A percentile compares a stretch with the other conserved stretches of the same genome.
Conservation (phyloP, 2,888 invertebrate species). For the Caenorhabditis sp. region DNA sequence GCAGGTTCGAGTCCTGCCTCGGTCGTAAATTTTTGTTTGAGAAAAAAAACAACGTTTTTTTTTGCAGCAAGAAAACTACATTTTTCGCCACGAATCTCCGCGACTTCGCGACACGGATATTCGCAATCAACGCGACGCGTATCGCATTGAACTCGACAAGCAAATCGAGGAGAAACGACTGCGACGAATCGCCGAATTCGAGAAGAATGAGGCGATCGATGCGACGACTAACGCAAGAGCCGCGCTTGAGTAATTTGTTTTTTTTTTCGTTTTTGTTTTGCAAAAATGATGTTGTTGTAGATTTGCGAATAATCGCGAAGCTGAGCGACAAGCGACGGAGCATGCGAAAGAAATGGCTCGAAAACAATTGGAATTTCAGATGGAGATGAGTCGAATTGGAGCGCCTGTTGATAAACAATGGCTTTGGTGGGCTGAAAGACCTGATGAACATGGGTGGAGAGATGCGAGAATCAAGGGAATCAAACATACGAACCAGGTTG, state of each 20-base stretch:
- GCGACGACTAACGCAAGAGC: constrained; percentile 49
- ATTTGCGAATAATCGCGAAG: constrained; percentile 44
- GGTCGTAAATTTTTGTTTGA: constrained; percentile 33
- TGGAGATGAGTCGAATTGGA: constrained; percentile 43
- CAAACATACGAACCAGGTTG: constrained; percentile 50
- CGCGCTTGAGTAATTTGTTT: constrained; percentile 36
- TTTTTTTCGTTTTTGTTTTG: background rate
- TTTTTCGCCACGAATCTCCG: constrained; percentile 47
- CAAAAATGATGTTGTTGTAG: constrained; percentile 14
- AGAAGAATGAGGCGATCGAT: constrained; percentile 48
- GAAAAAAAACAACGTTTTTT: background rate
- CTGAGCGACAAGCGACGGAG: constrained; percentile 25
- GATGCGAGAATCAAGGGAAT: constrained; percentile 42
- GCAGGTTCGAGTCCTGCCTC: constrained; percentile 64
- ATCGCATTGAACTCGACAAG: constrained; percentile 39
- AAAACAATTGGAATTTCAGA: constrained; percentile 50
- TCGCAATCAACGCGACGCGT: constrained; percentile 32
- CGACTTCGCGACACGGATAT: constrained; percentile 22
- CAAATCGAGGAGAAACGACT: constrained; percentile 48
- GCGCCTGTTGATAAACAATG: constrained; percentile 41
- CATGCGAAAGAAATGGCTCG: constrained; percentile 44
- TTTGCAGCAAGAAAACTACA: constrained; percentile 46
- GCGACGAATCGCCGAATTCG: constrained; percentile 35
- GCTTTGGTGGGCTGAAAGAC: constrained; percentile 56
- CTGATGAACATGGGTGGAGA: constrained; percentile 59